These are phyloP conservation scores for Carettochelys insculpta DNA, from an alignment of 2,113 vertebrate genomes.

Conservation along the genomic window DNA sequence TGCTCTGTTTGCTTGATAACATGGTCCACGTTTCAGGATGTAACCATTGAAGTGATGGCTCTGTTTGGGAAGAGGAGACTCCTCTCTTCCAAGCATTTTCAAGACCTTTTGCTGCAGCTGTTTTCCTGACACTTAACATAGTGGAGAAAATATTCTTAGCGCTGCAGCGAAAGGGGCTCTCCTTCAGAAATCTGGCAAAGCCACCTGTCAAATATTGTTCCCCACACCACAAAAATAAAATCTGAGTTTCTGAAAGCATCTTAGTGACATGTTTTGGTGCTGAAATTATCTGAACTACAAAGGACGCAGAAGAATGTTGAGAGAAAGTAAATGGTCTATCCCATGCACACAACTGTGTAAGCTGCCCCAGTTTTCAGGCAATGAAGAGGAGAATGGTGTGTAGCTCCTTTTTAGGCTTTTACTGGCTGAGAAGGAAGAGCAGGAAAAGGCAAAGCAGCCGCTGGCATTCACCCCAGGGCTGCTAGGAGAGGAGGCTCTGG, in stretches of 20 bases:
- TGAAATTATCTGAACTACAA: neutral
- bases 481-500: conserved; percentile 8
- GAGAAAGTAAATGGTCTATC: neutral
- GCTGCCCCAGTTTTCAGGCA: neutral
- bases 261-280: conserved; percentile 19
- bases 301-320: conserved; percentile 12
- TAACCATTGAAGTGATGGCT: neutral
- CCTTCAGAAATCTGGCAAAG: conserved; percentile 17
- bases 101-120: neutral
- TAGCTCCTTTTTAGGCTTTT: neutral
- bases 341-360: neutral
- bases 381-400: neutral
- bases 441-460: neutral
- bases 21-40: neutral
- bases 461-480: conserved; percentile 33
- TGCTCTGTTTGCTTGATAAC: neutral
- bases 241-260: conserved; percentile 12
- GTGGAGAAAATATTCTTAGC: neutral
- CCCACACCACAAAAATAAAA: neutral
- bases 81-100: neutral
- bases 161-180: neutral
- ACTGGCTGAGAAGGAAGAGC: neutral
- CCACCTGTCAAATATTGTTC: neutral
- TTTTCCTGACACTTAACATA: neutral
- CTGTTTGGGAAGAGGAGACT: neutral